Conservation (phyloP, 2,113 vertebrate genomes). For the Crotalus tigris region DNA sequence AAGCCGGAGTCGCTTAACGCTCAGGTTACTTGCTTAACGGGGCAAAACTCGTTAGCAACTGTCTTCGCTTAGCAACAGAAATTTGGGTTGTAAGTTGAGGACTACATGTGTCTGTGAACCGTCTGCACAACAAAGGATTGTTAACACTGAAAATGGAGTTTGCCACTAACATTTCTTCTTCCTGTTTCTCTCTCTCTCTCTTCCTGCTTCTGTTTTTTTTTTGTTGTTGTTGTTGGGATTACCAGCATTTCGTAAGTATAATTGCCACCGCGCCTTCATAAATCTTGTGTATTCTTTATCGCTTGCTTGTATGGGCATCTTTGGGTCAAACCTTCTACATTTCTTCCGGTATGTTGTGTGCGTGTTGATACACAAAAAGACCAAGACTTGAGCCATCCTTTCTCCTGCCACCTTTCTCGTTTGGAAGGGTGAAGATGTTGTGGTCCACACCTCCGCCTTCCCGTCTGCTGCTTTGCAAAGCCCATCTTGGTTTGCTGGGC, state of each 20-base stretch:
- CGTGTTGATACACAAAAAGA: not conserved
- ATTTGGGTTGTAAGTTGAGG: not conserved
- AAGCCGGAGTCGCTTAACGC: accelerated
- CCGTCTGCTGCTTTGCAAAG: not conserved
- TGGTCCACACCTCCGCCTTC: not conserved
- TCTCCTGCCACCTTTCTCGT: not conserved
- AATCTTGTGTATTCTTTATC: not conserved
- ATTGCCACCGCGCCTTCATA: not conserved
- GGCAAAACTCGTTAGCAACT: not conserved
- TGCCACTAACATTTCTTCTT: slow-evolving; percentile 47
- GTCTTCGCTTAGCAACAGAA: not conserved
- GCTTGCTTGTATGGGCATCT: not conserved
- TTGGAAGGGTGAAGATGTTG: not conserved
- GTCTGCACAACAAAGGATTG: not conserved
- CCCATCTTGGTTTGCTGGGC: not conserved
- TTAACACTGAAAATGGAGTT: not conserved
- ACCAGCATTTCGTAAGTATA: slow-evolving; percentile 51
- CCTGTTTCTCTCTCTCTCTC: slow-evolving; percentile 35
- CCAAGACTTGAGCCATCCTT: not conserved
- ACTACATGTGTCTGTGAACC: not conserved
- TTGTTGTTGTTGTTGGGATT: not conserved
- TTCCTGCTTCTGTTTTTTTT: slow-evolving; percentile 40
- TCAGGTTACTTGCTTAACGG: not conserved
- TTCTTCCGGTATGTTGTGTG: not conserved
- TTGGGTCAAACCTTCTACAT: not conserved